A percentile compares a stretch with the other conserved stretches of the same genome.
phyloP scores from a whole-genome alignment of 2,797 vertebrate species.

The Anguilla megastoma region DNA sequence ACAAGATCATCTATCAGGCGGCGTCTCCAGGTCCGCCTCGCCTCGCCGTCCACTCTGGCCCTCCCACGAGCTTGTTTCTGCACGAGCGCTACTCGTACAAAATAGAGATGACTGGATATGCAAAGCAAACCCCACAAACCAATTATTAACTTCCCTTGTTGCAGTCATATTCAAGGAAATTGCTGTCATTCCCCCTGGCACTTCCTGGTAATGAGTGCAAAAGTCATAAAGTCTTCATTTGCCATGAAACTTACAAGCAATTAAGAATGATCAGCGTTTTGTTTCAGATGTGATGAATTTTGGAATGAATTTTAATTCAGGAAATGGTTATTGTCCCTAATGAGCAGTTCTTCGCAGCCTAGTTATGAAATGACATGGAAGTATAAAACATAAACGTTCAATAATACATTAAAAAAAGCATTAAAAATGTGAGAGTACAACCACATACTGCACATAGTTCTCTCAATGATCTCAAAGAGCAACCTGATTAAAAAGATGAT shows the following conservation, averaged over 20 bases:
- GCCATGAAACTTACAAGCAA: neutral
- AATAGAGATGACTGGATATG: neutral
- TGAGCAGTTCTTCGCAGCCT: neutral
- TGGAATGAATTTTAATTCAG: neutral
- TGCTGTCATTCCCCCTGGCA: neutral
- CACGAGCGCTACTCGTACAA: neutral
- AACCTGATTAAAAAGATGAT: neutral
- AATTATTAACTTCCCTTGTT: neutral
- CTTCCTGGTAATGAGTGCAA: neutral
- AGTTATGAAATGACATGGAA: neutral
- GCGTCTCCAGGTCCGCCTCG: constrained; percentile 74
- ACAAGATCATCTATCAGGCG: constrained; percentile 79
- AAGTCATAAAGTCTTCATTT: neutral
- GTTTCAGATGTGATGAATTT: neutral
- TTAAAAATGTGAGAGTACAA: neutral
- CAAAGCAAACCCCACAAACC: neutral
- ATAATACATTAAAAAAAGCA: neutral
- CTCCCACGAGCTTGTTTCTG: neutral
- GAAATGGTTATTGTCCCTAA: neutral
- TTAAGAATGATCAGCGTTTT: neutral
- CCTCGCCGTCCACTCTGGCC: neutral
- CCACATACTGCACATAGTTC: neutral
- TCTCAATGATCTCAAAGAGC: neutral
- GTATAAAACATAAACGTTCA: neutral
- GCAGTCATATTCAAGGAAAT: neutral